These are phyloP conservation scores for Albula goreensis DNA, from an alignment of 2,113 vertebrate species.

Conservation along the genomic window DNA sequence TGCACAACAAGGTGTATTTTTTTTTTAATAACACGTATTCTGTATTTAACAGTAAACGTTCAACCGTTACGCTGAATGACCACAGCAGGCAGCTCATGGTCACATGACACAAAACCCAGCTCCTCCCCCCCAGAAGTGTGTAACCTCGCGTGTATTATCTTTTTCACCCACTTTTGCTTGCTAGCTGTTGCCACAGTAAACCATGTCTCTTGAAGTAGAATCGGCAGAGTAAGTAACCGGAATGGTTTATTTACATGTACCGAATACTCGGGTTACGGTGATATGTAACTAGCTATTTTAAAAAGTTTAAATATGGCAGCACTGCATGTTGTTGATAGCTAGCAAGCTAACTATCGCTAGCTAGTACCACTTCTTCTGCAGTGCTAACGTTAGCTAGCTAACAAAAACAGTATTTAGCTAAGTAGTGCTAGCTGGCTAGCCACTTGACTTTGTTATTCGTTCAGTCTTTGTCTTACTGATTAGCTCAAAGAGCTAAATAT, in stretches of 20 bases:
- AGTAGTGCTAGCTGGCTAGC: background rate
- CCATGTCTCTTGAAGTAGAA: slow-evolving; percentile 76
- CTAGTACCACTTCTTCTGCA: background rate
- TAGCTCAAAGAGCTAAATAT: background rate
- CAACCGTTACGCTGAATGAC: too few species aligned
- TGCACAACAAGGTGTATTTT: too few species aligned
- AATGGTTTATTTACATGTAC: background rate
- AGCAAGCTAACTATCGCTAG: background rate
- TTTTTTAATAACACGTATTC: too few species aligned
- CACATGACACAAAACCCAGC: background rate
- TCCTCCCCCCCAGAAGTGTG: background rate
- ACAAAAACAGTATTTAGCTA: background rate
- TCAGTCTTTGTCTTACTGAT: background rate
- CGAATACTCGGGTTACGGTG: background rate
- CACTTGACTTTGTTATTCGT: background rate
- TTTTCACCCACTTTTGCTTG: background rate
- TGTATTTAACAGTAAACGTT: too few species aligned
- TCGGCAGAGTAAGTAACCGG: slow-evolving; percentile 70
- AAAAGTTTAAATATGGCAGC: background rate
- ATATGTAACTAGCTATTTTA: background rate
- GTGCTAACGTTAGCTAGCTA: background rate
- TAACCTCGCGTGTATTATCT: background rate
- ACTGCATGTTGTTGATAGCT: background rate
- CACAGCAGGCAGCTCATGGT: too few species aligned
- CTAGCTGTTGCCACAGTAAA: slow-evolving; percentile 13